Percentiles rank a stretch among this genome's conserved stretches.
Conservation (phyloP, 64 coral and sea anemone species). For the Hydrozoanthus tunicans region DNA sequence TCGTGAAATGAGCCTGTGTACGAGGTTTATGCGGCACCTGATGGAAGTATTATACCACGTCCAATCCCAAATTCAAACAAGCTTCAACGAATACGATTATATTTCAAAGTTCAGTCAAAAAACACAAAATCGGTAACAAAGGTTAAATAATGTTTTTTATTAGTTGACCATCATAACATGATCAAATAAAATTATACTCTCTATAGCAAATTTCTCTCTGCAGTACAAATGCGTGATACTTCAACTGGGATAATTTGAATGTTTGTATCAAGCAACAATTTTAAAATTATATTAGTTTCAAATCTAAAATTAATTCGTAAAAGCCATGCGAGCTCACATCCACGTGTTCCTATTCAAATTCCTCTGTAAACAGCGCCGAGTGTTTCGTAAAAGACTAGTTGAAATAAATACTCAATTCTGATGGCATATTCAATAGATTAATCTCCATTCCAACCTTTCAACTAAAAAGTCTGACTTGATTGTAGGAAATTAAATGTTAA, state of each 20-base stretch:
- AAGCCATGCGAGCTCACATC: neutral
- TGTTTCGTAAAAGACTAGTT: neutral
- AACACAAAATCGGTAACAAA: neutral
- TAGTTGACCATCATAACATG: neutral
- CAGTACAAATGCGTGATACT: constrained; percentile 4
- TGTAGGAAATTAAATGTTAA: neutral
- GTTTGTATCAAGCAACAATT: constrained; percentile 2
- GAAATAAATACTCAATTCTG: constrained; percentile 25
- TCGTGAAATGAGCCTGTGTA: no score
- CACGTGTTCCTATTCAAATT: neutral
- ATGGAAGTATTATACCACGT: no score
- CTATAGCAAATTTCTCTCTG: neutral
- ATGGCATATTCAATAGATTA: neutral
- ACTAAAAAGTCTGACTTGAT: neutral
- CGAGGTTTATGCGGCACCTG: no score
- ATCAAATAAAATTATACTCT: neutral
- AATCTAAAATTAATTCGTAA: neutral
- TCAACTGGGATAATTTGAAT: constrained; percentile 7
- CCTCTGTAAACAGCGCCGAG: neutral
- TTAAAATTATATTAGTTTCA: constrained; percentile 41
- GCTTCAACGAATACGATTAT: neutral
- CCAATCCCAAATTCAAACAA: neutral
- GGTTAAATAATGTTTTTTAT: neutral
- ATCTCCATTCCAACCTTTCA: neutral
- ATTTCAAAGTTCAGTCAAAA: neutral